phyloP scores from a whole-genome alignment of 2,113 vertebrate genomes.

The Rhinopomastus cyanomelas region DNA sequence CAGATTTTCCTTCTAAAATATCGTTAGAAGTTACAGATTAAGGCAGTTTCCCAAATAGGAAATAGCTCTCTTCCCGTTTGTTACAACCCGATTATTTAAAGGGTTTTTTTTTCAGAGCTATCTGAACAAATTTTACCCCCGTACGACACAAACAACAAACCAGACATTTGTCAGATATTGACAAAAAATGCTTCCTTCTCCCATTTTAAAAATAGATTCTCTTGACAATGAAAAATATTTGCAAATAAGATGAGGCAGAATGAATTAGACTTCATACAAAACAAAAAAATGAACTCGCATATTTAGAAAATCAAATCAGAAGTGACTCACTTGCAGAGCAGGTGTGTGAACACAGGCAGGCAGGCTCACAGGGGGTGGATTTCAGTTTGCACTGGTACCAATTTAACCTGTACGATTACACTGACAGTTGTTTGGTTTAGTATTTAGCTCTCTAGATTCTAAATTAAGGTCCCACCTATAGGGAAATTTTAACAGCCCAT shows the following conservation, averaged over 20 bases:
- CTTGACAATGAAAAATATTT: conserved; percentile 41
- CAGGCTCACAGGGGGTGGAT: rapidly evolving
- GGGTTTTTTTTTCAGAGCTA: neutral
- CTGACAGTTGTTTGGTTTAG: neutral
- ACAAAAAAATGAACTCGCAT: neutral
- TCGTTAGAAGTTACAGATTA: conserved; percentile 18
- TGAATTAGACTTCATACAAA: neutral
- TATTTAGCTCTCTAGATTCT: neutral
- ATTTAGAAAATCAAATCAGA: neutral
- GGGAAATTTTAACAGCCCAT: neutral
- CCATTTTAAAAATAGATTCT: conserved; percentile 35
- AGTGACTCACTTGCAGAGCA: neutral
- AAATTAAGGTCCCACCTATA: neutral
- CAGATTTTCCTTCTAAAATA: conserved; percentile 8
- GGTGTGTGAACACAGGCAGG: neutral
- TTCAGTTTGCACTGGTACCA: neutral
- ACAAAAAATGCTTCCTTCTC: neutral
- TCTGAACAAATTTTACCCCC: conserved; percentile 25
- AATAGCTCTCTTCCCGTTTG: neutral
- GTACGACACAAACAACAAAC: neutral
- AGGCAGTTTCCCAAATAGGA: neutral
- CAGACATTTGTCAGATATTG: conserved; percentile 7
- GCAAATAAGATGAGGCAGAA: conserved; percentile 39
- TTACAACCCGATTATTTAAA: conserved; percentile 40
- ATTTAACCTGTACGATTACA: neutral